phyloP scores from a whole-genome alignment of 2,113 vertebrate genomes.

The Castor canadensis region DNA sequence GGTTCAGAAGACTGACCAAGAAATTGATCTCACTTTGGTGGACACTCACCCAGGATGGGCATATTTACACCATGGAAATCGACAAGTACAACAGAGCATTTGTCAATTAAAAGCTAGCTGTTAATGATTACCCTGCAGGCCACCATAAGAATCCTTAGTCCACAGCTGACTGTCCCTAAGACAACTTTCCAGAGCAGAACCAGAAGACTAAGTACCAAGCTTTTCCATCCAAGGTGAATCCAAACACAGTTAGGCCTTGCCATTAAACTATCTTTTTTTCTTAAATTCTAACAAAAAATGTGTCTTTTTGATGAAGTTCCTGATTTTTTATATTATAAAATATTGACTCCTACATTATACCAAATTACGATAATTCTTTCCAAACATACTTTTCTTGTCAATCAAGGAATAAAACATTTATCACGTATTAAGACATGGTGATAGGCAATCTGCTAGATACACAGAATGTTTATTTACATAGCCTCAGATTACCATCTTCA shows the following conservation, averaged over 20 bases:
- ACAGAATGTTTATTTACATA: background rate
- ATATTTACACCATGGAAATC: background rate
- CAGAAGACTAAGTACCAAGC: background rate
- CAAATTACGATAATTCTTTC: background rate
- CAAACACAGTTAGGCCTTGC: background rate
- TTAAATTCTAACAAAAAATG: background rate
- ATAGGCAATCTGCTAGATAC: background rate
- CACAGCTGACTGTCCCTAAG: background rate
- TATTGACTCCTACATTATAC: background rate
- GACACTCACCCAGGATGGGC: background rate
- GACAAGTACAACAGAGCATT: fast-evolving
- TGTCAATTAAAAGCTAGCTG: background rate
- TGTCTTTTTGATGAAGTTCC: background rate
- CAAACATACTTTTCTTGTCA: background rate
- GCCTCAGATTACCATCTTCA: background rate
- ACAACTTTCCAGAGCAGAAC: background rate
- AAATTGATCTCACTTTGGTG: no score
- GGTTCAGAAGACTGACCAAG: background rate
- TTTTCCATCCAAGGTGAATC: background rate
- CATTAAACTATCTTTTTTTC: background rate
- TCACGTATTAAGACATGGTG: background rate
- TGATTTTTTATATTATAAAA: background rate
- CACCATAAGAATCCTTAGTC: background rate
- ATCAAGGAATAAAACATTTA: slow-evolving; percentile 18
- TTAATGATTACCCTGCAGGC: background rate